Evolutionary conservation across 2,797 vertebrate genomes (phyloP).

Genomic region (Bufotes viridis): DNA sequence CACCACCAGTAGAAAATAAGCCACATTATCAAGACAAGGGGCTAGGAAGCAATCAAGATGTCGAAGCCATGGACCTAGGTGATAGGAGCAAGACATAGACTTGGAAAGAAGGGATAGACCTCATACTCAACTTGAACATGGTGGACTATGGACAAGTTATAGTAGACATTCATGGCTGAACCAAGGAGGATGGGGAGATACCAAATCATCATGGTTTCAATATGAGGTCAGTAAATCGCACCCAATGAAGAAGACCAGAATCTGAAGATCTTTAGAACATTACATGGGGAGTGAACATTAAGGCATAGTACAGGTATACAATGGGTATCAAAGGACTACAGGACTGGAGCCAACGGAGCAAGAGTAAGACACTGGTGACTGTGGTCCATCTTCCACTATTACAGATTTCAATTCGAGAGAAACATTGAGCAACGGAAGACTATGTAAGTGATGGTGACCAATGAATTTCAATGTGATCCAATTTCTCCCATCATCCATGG

Average conservation of each 20-base stretch:
- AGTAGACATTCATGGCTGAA: not conserved
- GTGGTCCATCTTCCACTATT: not conserved
- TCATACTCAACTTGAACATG: not conserved
- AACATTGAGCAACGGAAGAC: not conserved
- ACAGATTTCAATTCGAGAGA: not conserved
- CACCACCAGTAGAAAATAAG: not conserved
- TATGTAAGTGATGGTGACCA: not conserved
- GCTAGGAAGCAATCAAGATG: not conserved
- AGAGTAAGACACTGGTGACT: not conserved
- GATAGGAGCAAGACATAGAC: not conserved
- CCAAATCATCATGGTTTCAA: not conserved
- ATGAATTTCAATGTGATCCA: not conserved
- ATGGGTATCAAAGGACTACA: not conserved
- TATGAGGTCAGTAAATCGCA: not conserved
- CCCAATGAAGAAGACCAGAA: not conserved
- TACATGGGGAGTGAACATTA: not conserved
- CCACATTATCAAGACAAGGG: not conserved
- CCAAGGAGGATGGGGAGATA: not conserved
- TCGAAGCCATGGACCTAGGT: not conserved
- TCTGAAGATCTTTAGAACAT: not conserved
- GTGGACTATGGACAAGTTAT: not conserved
- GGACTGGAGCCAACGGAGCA: not conserved
- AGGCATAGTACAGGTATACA: constrained; percentile 6
- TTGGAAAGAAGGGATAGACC: not conserved
- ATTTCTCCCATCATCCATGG: constrained; percentile 10